Evolutionary conservation across 30 jellyfish, hydroid and myxozoan species (phyloP).

Genomic region (Turritopsis dohrnii): DNA sequence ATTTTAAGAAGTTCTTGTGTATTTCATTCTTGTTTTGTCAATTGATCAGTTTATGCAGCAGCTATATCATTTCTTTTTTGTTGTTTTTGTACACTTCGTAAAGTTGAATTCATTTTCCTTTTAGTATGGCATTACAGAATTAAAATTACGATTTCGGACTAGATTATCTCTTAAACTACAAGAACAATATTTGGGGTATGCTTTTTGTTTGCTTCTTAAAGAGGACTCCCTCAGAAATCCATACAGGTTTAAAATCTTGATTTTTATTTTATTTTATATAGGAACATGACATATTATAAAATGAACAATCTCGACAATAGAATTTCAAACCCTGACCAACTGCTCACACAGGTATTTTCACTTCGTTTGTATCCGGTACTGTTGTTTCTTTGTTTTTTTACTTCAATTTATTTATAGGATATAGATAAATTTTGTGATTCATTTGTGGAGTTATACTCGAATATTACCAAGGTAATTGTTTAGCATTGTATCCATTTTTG

Average conservation of each 20-base stretch:
- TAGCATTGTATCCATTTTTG: too few species aligned
- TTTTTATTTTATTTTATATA: conserved; percentile 23
- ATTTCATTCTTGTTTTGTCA: too few species aligned
- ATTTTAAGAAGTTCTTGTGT: too few species aligned
- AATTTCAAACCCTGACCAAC: conserved; percentile 93
- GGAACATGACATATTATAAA: conserved; percentile 93
- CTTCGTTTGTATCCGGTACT: background rate
- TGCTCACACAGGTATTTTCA: conserved; percentile 67
- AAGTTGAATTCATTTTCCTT: background rate
- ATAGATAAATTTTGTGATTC: conserved; percentile 84
- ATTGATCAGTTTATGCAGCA: too few species aligned
- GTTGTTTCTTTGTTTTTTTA: background rate
- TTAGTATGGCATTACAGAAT: conserved; percentile 81
- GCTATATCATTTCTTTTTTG: too few species aligned
- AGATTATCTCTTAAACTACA: conserved; percentile 77
- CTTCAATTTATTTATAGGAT: conserved; percentile 73
- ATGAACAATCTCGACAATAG: conserved; percentile 88
- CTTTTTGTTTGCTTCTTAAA: background rate
- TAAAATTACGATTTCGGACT: conserved; percentile 82
- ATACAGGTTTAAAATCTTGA: too few species aligned
- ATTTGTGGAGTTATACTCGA: conserved; percentile 82
- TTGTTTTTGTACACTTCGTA: background rate
- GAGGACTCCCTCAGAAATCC: background rate
- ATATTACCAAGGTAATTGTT: conserved; percentile 71
- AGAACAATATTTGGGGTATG: conserved; percentile 78